These are phyloP conservation scores for Amphipyra tragopoginis DNA, from an alignment of 2,888 invertebrate species.

Conservation along the genomic window DNA sequence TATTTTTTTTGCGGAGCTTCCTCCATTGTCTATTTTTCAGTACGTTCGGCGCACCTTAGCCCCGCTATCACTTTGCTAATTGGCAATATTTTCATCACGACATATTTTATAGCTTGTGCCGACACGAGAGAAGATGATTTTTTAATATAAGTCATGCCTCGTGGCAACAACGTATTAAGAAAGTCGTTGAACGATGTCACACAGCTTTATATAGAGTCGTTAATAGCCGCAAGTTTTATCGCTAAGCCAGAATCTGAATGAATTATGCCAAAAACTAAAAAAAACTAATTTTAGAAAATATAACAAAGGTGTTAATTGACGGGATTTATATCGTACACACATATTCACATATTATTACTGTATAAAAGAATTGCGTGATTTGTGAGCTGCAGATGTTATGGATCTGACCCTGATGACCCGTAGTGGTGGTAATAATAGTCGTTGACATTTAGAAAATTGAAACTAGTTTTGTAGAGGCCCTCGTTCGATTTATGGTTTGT, in stretches of 20 bases:
- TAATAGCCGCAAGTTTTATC: background rate
- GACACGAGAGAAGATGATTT: too few species aligned
- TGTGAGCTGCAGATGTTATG: constrained; percentile 57
- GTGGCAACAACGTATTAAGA: background rate
- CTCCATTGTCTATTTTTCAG: too few species aligned
- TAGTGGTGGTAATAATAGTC: constrained; percentile 78
- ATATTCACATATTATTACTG: constrained; percentile 20
- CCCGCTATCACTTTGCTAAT: too few species aligned
- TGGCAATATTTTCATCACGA: too few species aligned
- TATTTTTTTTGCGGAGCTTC: too few species aligned
- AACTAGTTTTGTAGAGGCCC: constrained; percentile 80
- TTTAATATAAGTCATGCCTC: too few species aligned
- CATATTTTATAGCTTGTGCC: too few species aligned
- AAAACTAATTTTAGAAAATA: background rate
- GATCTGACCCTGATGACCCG: constrained; percentile 75
- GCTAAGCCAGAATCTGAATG: background rate
- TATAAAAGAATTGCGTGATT: constrained; percentile 50
- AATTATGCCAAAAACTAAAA: background rate
- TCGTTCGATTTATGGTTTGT: constrained; percentile 62
- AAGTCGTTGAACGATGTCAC: background rate
- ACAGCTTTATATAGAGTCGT: background rate
- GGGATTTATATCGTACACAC: constrained; percentile 3
- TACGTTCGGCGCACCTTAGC: too few species aligned
- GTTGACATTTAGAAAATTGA: constrained; percentile 81
- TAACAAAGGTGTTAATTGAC: constrained; percentile 32